Evolutionary conservation across 53 echinoderm and acorn worm species (phyloP), one percentile per base, ranked within the genome.

Genomic region (Antedon mediterranea): DNA sequence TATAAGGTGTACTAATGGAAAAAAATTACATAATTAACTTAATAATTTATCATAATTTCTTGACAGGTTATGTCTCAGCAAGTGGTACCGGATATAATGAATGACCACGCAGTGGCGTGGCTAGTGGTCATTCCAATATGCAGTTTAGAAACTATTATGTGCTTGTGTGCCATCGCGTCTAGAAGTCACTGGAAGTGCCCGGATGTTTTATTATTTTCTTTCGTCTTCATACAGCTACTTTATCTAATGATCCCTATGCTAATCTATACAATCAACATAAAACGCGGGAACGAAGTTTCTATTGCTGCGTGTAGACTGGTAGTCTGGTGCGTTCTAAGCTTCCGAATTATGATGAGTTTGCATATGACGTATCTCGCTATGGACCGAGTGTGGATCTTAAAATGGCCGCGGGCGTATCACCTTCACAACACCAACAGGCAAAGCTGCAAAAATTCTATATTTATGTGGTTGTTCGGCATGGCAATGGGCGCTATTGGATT

Each of bases 381-480:
- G 77, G 94, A 94, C 77, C 89, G 94, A 20, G 94, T 94, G 23
- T 94, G 94, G 94, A 88, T 91, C 0, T 75, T 94, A 29, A 94
- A 94, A 76, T 94, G 94, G 94, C 91, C 94, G 28, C 76, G 89
- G 29, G 86, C 94, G 14, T 94, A 94, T 78, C 85, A 89, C 28
- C 77, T 89, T 20, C 94, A 94, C 75, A 90, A 90, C 76, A 86
- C 94, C 8, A 84, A 91, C 28, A 77, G 87, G 28, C 90, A 90
- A 77, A 94, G 89, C 32, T 85, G 87, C 43, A 79, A 87, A 31
- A 94, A 89, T 28, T 89, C 85, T 5, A 87, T 89, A 26, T 88
- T 94, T 34, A 94, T 94, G 74, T 94, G 94, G 94, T 76, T 94
- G n/a, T 91, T 94, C 75, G 88, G 94, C 42, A 79, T 90, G 11